Conservation (phyloP, 2,888 invertebrate genomes). For the Nomada hirtipes region DNA sequence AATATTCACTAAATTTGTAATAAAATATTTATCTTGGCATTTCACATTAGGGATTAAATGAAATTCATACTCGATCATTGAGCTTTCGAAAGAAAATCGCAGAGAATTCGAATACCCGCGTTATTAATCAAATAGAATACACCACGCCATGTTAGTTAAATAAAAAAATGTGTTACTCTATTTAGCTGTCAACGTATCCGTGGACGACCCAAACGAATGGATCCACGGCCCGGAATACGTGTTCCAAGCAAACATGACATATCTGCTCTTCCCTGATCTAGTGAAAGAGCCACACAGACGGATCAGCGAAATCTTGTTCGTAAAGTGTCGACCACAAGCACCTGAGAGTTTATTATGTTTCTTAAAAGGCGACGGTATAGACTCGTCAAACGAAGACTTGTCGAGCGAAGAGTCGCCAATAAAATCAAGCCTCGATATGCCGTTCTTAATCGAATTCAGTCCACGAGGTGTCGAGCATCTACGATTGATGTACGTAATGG, state of each 20-base stretch:
- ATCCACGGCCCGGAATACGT: constrained; percentile 70
- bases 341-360: constrained; percentile 34
- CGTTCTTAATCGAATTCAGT: constrained; percentile 69
- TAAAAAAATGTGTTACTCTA: not conserved
- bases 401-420: too few relatives aligned
- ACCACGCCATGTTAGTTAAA: too few relatives aligned
- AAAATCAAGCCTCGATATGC: not conserved
- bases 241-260: constrained; percentile 69
- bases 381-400: too few relatives aligned
- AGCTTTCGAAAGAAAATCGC: too few relatives aligned
- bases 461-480: constrained; percentile 65
- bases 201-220: constrained; percentile 63
- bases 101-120: too few relatives aligned
- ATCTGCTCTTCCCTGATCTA: constrained; percentile 55
- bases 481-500: constrained; percentile 2
- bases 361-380: constrained; percentile 39
- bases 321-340: constrained; percentile 54
- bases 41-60: too few relatives aligned
- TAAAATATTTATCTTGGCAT: too few relatives aligned
- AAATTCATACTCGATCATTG: too few relatives aligned
- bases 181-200: constrained; percentile 35
- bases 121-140: too few relatives aligned
- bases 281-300: constrained; percentile 5
- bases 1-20: too few relatives aligned
- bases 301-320: not conserved